Conservation (phyloP, 2,797 vertebrate genomes). For the Ptychadena robeensis region DNA sequence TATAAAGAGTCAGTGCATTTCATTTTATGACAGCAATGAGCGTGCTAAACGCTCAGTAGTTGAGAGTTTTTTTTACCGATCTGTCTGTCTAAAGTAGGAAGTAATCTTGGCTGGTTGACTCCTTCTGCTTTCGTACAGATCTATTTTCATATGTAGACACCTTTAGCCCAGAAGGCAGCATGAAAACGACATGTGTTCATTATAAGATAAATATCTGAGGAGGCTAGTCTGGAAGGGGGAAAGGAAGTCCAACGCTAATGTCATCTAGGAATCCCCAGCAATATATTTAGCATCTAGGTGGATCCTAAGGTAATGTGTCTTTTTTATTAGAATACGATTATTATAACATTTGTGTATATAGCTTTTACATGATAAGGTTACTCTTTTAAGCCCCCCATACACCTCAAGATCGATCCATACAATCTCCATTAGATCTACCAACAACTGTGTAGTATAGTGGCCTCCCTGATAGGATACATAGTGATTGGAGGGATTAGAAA, state of each 20-base stretch:
- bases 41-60: not conserved
- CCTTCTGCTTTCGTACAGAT: not conserved
- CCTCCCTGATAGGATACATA: too few species aligned
- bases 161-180: not conserved
- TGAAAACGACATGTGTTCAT: not conserved
- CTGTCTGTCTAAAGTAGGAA: not conserved
- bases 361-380: too few species aligned
- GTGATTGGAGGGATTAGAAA: too few species aligned
- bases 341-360: too few species aligned
- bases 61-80: not conserved
- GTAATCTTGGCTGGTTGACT: not conserved
- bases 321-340: not conserved
- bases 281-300: not conserved
- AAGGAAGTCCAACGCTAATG: not conserved
- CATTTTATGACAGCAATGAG: not conserved
- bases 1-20: too few species aligned
- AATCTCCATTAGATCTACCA: too few species aligned
- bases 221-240: not conserved
- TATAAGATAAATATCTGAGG: not conserved
- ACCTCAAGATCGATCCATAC: too few species aligned
- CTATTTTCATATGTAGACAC: not conserved
- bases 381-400: too few species aligned
- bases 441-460: too few species aligned
- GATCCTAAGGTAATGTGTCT: not conserved
- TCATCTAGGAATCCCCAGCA: not conserved